Conservation (phyloP, 2,888 invertebrate genomes). For the Phanerotoma sp. region DNA sequence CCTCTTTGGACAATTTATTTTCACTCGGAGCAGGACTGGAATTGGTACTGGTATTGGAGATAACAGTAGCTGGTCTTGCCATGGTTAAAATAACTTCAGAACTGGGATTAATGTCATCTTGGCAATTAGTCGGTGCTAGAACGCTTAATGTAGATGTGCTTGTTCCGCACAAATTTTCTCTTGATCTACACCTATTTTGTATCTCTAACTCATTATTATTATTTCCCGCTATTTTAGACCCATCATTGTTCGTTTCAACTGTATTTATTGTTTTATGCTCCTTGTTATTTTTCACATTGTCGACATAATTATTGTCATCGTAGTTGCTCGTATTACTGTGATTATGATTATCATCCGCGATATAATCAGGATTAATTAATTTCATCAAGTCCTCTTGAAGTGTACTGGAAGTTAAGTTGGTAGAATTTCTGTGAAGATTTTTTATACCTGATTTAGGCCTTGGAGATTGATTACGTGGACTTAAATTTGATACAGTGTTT, state of each 20-base stretch:
- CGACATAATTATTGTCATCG: conserved; percentile 5
- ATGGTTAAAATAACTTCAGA: conserved; percentile 66
- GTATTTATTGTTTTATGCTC: conserved; percentile 7
- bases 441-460: conserved; percentile 64
- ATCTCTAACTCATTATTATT: conserved; percentile 49
- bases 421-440: conserved; percentile 63
- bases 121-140: conserved; percentile 44
- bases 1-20: conserved; percentile 62
- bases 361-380: conserved; percentile 77
- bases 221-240: conserved; percentile 39
- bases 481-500: conserved; percentile 57
- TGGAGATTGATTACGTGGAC: conserved; percentile 65
- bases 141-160: conserved; percentile 51
- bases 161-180: conserved; percentile 56
- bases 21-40: conserved; percentile 62
- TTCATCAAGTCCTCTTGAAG: conserved; percentile 85
- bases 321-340: conserved; percentile 44
- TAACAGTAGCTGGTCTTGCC: conserved; percentile 68
- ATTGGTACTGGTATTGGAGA: conserved; percentile 65
- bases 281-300: conserved; percentile 14
- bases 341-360: conserved; percentile 50
- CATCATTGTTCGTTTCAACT: conserved; percentile 33
- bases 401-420: conserved; percentile 64
- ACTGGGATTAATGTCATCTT: conserved; percentile 51
- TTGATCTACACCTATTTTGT: conserved; percentile 54